These are phyloP conservation scores for Pardalotus punctatus DNA, from an alignment of 2,113 vertebrate species.

Conservation along the genomic window DNA sequence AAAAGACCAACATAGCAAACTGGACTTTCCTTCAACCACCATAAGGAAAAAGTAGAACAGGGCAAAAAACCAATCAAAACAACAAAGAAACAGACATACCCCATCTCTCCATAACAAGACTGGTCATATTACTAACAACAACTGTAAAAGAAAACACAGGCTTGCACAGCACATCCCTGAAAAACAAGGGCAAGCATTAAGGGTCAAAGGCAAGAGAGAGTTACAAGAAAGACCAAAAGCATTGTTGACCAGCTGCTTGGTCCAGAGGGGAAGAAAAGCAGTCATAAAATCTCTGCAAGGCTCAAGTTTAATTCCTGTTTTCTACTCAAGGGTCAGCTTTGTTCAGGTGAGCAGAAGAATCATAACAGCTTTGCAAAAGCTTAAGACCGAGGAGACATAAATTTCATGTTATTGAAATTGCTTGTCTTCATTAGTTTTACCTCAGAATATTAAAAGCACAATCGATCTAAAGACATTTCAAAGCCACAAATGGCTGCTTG, in stretches of 20 bases:
- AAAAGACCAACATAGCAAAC: fast-evolving
- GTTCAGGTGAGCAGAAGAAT: background rate
- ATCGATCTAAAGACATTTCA: background rate
- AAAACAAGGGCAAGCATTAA: background rate
- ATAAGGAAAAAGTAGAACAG: background rate
- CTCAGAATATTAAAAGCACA: background rate
- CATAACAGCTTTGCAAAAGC: fast-evolving
- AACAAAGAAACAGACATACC: background rate
- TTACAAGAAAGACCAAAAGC: background rate
- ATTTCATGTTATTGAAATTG: background rate
- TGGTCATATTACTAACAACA: background rate
- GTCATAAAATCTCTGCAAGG: background rate
- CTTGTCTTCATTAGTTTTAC: background rate
- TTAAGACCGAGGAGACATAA: background rate
- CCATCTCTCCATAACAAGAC: background rate
- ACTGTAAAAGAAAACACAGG: background rate
- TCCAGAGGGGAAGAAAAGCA: fast-evolving
- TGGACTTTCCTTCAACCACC: background rate
- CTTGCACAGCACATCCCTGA: background rate
- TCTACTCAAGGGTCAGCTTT: background rate
- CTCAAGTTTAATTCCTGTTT: background rate
- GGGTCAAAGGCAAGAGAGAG: background rate
- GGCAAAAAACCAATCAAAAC: background rate
- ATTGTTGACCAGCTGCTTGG: background rate
- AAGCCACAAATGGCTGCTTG: background rate